These are phyloP conservation scores for Polyommatus iphigenia DNA, from an alignment of 2,888 invertebrate species.

Conservation along the genomic window DNA sequence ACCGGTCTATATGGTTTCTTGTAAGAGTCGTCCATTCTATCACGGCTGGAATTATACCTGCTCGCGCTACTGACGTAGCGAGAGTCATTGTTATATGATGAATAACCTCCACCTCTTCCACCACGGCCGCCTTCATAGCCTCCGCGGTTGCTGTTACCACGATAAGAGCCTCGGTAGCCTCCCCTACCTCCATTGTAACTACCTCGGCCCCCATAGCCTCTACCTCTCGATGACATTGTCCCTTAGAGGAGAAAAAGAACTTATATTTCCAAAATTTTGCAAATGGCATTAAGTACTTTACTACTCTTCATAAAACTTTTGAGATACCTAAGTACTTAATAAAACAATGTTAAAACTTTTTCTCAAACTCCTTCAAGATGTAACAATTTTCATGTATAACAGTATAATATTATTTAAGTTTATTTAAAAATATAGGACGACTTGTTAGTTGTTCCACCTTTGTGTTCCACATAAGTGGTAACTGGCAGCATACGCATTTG, in stretches of 20 bases:
- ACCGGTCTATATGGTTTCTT: constrained; percentile 75
- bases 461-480: background rate
- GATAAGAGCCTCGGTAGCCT: constrained; percentile 66
- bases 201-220: constrained; percentile 61
- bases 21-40: constrained; percentile 71
- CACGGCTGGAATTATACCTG: constrained; percentile 63
- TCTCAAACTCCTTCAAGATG: background rate
- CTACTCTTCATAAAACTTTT: background rate
- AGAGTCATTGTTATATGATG: constrained; percentile 66
- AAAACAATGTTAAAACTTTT: background rate
- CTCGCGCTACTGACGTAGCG: constrained; percentile 65
- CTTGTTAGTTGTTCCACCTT: too few relatives aligned
- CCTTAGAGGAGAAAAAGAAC: constrained; percentile 22
- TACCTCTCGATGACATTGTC: constrained; percentile 73
- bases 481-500: background rate
- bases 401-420: background rate
- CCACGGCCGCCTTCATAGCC: constrained; percentile 68
- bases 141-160: constrained; percentile 63
- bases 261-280: background rate
- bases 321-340: background rate
- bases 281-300: background rate
- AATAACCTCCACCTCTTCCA: constrained; percentile 65
- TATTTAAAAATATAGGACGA: too few relatives aligned
- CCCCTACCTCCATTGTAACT: constrained; percentile 60
- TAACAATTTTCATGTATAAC: background rate